phyloP scores from a whole-genome alignment of 2,113 vertebrate genomes.

The Takifugu bimaculatus region DNA sequence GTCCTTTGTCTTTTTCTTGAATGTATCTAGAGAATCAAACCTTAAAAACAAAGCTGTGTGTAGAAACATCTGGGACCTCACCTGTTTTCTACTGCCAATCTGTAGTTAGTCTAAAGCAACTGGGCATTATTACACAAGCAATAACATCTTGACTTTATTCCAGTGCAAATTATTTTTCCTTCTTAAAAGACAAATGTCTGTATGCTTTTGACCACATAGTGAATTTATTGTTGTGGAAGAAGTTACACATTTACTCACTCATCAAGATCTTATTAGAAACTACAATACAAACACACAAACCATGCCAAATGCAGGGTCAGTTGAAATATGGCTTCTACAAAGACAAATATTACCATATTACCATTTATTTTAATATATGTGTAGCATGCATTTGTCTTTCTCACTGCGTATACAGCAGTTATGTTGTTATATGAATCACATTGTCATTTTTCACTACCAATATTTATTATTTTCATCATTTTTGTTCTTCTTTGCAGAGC shows the following conservation, averaged over 20 bases:
- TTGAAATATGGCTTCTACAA: not conserved
- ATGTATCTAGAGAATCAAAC: slow-evolving; percentile 2
- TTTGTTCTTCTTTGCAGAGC: slow-evolving; percentile 26
- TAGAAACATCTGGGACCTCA: no score
- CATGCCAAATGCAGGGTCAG: slow-evolving; percentile 15
- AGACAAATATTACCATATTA: no score
- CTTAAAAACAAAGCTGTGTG: not conserved
- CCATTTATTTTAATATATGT: no score
- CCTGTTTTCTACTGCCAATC: no score
- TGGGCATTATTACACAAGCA: no score
- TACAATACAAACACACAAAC: slow-evolving; percentile 2
- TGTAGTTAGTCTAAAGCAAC: no score
- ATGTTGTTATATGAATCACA: no score
- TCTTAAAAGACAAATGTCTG: not conserved
- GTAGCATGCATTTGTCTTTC: no score
- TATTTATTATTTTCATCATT: slow-evolving; percentile 10
- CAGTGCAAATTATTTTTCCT: no score
- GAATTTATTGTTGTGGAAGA: not conserved
- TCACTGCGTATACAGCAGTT: no score
- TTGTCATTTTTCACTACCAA: no score
- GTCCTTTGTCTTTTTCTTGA: slow-evolving; percentile 26
- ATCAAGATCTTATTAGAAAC: slow-evolving; percentile 27
- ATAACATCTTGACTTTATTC: no score
- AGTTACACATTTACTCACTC: slow-evolving; percentile 8
- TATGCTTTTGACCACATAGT: not conserved